Percentiles rank a stretch among this genome's conserved stretches.
These are phyloP conservation scores for Octonoba sinensis DNA, from an alignment of 2,888 invertebrate species.

Conservation along the genomic window DNA sequence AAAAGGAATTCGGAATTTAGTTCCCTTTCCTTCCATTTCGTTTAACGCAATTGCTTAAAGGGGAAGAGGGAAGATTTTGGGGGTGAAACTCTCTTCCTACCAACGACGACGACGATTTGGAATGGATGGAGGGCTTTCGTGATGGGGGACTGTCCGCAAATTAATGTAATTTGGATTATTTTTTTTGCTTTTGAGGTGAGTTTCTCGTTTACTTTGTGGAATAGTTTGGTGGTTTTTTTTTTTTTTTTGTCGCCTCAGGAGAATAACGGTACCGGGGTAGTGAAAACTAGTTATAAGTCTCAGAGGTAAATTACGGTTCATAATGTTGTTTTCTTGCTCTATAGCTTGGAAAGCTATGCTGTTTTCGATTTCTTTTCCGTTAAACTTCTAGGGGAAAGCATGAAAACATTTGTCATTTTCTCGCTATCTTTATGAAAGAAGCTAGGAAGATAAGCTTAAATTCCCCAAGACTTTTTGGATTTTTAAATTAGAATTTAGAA, in stretches of 20 bases:
- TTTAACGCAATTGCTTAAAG: slow-evolving; percentile 56
- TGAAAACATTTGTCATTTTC: too few species aligned
- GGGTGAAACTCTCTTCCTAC: background rate
- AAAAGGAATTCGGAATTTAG: slow-evolving; percentile 62
- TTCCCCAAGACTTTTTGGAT: too few species aligned
- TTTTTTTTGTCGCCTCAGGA: slow-evolving; percentile 1
- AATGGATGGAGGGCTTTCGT: slow-evolving; percentile 21
- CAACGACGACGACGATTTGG: slow-evolving; percentile 47
- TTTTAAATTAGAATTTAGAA: too few species aligned
- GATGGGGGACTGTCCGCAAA: slow-evolving; percentile 59
- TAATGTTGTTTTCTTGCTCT: slow-evolving; percentile 16
- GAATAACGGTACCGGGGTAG: background rate
- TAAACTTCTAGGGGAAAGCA: too few species aligned
- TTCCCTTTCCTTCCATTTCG: slow-evolving; percentile 49
- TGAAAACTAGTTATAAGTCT: background rate
- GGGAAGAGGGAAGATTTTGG: background rate
- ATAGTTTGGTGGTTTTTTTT: background rate
- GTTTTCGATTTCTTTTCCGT: too few species aligned
- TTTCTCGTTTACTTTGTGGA: slow-evolving; percentile 39
- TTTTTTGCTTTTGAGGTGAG: slow-evolving; percentile 22
- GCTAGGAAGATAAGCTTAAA: too few species aligned
- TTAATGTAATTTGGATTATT: slow-evolving; percentile 45
- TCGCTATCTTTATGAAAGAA: too few species aligned
- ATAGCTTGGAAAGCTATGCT: too few species aligned
- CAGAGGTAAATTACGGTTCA: slow-evolving; percentile 23